These are phyloP conservation scores for Orchesellides sinensis DNA, from an alignment of 2,888 invertebrate species.

Conservation along the genomic window DNA sequence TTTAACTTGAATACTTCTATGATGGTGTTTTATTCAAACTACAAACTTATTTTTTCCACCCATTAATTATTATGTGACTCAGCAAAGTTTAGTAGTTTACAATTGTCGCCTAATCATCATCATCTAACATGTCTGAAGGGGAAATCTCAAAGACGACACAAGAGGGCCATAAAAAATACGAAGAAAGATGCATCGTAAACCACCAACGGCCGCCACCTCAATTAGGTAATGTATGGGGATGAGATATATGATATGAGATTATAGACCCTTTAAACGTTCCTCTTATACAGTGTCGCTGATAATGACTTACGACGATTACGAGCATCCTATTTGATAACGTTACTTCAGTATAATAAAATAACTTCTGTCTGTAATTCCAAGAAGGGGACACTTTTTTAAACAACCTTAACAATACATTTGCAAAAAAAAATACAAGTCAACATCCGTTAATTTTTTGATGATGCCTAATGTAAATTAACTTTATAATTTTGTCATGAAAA, in stretches of 20 bases:
- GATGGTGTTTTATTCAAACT: not conserved
- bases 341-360: too few species aligned
- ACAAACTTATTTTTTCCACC: constrained; percentile 20
- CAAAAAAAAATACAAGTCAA: too few species aligned
- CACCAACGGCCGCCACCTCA: not conserved
- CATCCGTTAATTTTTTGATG: too few species aligned
- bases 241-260: too few species aligned
- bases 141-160: not conserved
- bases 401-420: too few species aligned
- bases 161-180: not conserved
- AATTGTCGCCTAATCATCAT: not conserved
- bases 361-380: too few species aligned
- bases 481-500: too few species aligned
- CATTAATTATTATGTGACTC: constrained; percentile 28
- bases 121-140: too few species aligned
- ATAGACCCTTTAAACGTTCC: not conserved
- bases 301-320: constrained; percentile 6
- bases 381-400: too few species aligned
- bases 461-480: too few species aligned
- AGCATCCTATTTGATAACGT: not conserved
- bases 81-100: not conserved
- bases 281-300: not conserved
- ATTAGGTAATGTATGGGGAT: too few species aligned
- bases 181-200: not conserved
- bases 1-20: not conserved